phyloP scores from a whole-genome alignment of 2,113 vertebrate species.

The Nipponia nippon region DNA sequence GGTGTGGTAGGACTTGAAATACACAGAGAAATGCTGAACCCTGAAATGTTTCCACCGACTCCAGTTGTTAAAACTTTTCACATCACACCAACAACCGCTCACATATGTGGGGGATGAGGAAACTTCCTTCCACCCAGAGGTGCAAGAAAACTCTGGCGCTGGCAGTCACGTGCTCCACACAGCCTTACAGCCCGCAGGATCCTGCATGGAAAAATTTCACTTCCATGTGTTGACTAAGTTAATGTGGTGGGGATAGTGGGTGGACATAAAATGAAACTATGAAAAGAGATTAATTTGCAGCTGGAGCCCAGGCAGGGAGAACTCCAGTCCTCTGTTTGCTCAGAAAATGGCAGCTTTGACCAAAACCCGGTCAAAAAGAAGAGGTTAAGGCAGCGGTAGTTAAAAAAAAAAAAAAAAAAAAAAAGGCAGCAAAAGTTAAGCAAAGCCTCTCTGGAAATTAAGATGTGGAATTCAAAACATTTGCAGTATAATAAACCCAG shows the following conservation, averaged over 20 bases:
- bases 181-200: conserved; percentile 8
- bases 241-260: conserved; percentile 22
- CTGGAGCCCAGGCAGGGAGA: conserved; percentile 33
- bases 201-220: conserved; percentile 60
- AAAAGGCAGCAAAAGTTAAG: background rate
- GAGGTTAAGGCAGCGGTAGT: background rate
- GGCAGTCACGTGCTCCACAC: conserved; percentile 32
- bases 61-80: conserved; percentile 6
- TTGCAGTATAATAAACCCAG: conserved; percentile 48
- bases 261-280: conserved; percentile 34
- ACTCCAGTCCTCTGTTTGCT: background rate
- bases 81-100: background rate
- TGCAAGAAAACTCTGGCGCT: conserved; percentile 12
- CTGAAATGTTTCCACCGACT: background rate
- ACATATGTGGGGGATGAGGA: background rate
- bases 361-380: background rate
- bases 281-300: conserved; percentile 55
- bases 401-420: background rate
- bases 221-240: conserved; percentile 57
- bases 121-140: conserved; percentile 35
- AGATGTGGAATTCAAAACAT: conserved; percentile 64
- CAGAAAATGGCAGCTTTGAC: conserved; percentile 16
- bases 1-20: background rate
- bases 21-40: background rate
- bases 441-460: conserved; percentile 47